Conservation (phyloP, 2,797 vertebrate species). For the Alouatta caraya region DNA sequence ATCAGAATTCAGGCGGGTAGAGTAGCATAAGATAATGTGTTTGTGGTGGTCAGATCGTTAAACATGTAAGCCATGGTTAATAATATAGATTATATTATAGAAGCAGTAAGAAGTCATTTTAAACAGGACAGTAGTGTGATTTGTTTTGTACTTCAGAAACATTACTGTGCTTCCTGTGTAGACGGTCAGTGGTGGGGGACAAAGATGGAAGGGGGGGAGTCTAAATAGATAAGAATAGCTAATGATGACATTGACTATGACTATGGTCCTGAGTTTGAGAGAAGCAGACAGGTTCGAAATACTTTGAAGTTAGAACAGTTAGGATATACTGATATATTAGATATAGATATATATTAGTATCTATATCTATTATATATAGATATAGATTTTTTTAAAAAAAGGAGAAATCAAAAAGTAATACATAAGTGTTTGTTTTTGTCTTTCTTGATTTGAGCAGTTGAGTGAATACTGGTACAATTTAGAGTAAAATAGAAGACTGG, state of each 20-base stretch:
- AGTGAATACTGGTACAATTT: not conserved
- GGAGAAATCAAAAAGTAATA: not conserved
- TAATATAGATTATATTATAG: not conserved
- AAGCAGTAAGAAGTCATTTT: not conserved
- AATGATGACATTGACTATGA: not conserved
- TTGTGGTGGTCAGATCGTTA: not conserved
- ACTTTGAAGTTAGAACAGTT: not conserved
- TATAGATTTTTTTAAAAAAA: not conserved
- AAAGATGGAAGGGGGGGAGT: not conserved
- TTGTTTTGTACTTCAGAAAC: not conserved
- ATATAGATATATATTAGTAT: not conserved
- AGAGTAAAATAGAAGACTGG: not conserved
- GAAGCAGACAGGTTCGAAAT: not conserved
- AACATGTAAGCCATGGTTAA: not conserved
- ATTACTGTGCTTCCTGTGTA: not conserved
- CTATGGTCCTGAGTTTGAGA: not conserved
- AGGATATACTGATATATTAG: not conserved
- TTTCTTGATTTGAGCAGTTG: not conserved
- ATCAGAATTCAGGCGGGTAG: not conserved
- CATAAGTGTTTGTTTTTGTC: not conserved
- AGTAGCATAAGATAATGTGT: not conserved
- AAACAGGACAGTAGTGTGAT: not conserved
- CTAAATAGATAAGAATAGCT: not conserved
- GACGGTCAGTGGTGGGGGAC: not conserved
- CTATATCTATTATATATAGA: not conserved